These are phyloP conservation scores for Phoenicopterus ruber DNA, from an alignment of 2,113 vertebrate genomes.

Conservation along the genomic window DNA sequence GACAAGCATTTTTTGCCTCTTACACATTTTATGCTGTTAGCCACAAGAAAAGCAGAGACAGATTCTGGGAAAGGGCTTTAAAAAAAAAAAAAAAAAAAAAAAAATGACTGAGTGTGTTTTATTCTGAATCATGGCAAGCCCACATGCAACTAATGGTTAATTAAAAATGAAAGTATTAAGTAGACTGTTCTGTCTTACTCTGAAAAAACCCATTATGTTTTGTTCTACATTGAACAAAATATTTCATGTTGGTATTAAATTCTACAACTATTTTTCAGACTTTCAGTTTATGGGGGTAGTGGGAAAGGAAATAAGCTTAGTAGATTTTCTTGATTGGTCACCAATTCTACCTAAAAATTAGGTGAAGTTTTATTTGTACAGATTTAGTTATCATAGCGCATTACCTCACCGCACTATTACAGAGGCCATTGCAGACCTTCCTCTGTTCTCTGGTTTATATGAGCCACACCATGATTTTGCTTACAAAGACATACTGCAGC, in stretches of 20 bases:
- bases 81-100: too few species aligned
- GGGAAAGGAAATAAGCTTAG: background rate
- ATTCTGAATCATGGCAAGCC: background rate
- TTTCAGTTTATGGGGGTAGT: background rate
- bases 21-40: background rate
- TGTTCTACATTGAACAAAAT: background rate
- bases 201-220: background rate
- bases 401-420: background rate
- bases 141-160: background rate
- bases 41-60: fast-evolving
- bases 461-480: background rate
- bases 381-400: background rate
- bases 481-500: background rate
- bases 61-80: background rate
- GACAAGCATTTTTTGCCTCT: fast-evolving
- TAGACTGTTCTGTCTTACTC: background rate
- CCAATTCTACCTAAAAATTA: background rate
- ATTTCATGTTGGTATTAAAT: background rate
- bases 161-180: background rate
- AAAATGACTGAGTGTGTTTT: background rate
- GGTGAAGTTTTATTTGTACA: background rate
- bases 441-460: background rate
- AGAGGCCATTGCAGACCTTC: background rate
- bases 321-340: background rate
- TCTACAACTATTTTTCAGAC: background rate